Conservation (phyloP, 2,113 vertebrate species). For the Tinamus guttatus region DNA sequence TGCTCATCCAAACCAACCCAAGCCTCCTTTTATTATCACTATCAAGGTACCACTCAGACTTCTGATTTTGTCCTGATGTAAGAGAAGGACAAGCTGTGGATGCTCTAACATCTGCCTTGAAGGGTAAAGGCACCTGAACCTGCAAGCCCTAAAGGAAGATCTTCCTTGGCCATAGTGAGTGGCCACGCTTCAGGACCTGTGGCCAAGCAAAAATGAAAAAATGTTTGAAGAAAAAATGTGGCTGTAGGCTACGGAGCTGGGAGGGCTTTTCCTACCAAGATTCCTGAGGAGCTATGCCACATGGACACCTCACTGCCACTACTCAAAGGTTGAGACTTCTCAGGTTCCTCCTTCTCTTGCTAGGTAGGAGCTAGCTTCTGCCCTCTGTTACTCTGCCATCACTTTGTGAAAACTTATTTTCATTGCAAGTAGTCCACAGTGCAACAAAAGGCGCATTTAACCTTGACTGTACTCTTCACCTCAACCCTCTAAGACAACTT, state of each 20-base stretch:
- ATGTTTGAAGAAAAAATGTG: neutral
- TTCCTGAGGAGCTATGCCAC: fast-evolving
- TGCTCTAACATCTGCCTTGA: neutral
- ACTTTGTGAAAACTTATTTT: neutral
- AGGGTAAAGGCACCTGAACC: neutral
- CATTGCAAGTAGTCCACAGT: neutral
- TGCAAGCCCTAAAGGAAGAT: neutral
- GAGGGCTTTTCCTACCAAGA: neutral
- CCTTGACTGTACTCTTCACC: fast-evolving
- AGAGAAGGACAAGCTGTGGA: neutral
- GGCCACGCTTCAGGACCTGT: neutral
- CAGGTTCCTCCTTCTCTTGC: neutral
- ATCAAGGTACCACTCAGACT: neutral
- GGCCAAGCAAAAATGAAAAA: neutral
- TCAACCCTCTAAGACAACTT: neutral
- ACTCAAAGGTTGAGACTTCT: neutral
- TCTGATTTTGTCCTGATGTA: neutral
- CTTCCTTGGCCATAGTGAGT: neutral
- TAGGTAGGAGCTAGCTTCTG: neutral
- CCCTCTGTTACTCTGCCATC: neutral
- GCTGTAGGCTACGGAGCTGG: neutral
- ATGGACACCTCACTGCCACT: neutral
- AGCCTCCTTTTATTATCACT: neutral
- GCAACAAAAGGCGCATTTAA: neutral
- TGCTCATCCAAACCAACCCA: neutral